Evolutionary conservation across 2,888 invertebrate species (phyloP).

Genomic region (Punctoribates punctum): DNA sequence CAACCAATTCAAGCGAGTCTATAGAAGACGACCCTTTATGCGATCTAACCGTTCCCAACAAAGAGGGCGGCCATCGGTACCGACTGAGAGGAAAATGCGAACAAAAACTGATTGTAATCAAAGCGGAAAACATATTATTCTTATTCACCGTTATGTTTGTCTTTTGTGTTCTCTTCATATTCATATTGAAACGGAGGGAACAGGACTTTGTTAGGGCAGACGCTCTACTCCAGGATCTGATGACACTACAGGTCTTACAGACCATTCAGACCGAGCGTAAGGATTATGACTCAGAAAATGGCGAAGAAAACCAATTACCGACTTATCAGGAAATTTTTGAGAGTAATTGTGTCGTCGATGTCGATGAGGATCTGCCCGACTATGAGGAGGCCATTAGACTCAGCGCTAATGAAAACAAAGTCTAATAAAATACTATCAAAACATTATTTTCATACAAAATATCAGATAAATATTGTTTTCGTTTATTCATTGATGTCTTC

Average conservation of each 20-base stretch:
- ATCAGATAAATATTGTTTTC: too few relatives aligned
- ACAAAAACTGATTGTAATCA: neutral
- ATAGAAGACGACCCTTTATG: too few relatives aligned
- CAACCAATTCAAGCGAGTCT: neutral
- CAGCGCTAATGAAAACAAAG: neutral
- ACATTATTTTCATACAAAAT: too few relatives aligned
- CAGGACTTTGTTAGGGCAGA: neutral
- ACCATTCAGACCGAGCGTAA: neutral
- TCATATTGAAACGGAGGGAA: neutral
- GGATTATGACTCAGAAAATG: neutral
- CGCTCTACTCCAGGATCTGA: constrained; percentile 1
- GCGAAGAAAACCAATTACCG: neutral
- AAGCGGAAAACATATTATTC: constrained; percentile 10
- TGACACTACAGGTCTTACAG: constrained; percentile 12
- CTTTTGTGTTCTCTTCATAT: neutral
- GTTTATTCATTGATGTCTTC: too few relatives aligned
- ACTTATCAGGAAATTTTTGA: constrained; percentile 2
- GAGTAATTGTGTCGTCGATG: neutral
- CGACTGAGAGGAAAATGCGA: neutral
- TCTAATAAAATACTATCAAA: too few relatives aligned
- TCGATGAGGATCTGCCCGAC: neutral
- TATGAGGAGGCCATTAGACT: constrained; percentile 21
- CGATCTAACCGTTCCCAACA: too few relatives aligned
- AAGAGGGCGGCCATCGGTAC: too few relatives aligned
- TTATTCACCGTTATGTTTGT: constrained; percentile 8